A percentile compares a stretch with the other conserved stretches of the same genome.
phyloP scores from a whole-genome alignment of 2,797 vertebrate genomes.

The Girardinus metallicus region DNA sequence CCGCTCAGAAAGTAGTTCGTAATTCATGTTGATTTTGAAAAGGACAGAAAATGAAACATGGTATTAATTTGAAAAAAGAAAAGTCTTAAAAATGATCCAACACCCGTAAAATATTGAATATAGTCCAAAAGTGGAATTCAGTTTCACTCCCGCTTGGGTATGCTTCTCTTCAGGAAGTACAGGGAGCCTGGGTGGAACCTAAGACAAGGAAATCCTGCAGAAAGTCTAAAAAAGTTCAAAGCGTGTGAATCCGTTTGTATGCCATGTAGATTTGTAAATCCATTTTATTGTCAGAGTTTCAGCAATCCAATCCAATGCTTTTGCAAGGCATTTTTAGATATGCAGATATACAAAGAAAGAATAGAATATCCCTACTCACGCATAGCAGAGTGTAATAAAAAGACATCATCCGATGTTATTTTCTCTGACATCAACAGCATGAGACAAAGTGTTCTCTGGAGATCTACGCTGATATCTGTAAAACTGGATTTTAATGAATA shows the following conservation, averaged over 20 bases:
- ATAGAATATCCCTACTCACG: not conserved
- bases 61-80: not conserved
- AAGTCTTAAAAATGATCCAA: not conserved
- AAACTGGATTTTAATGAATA: not conserved
- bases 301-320: not conserved
- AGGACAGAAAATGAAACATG: not conserved
- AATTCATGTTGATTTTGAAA: not conserved
- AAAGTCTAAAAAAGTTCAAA: not conserved
- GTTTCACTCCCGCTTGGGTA: not conserved
- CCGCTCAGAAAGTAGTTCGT: not conserved
- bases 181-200: not conserved
- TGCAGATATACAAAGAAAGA: not conserved
- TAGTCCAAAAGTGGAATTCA: not conserved
- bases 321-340: not conserved
- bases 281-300: not conserved
- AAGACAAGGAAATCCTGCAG: not conserved
- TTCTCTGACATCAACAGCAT: not conserved
- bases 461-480: not conserved
- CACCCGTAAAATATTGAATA: not conserved
- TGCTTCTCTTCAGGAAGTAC: not conserved
- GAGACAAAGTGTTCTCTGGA: not conserved
- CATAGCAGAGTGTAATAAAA: not conserved
- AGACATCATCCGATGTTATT: not conserved
- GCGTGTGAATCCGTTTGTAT: not conserved
- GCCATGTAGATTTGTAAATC: not conserved